Percentiles rank a stretch among this genome's conserved stretches.
phyloP scores from a whole-genome alignment of 2,888 invertebrate species.

The Falcaria lacertinaria region DNA sequence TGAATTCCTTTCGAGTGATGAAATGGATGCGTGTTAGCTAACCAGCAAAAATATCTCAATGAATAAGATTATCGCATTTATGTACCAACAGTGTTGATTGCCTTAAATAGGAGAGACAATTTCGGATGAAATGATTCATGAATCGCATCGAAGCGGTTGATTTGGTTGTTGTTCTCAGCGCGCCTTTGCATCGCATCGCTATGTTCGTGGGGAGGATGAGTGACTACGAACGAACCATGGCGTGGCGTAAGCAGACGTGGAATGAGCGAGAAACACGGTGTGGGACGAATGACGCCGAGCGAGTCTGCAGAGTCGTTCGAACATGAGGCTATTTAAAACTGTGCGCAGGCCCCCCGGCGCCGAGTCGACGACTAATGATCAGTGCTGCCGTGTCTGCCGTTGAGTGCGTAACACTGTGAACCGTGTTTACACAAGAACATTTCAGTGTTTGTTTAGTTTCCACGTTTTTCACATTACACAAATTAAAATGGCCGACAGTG shows the following conservation, averaged over 20 bases:
- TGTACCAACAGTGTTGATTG: conserved; percentile 33
- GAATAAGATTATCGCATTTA: conserved; percentile 41
- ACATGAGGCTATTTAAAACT: conserved; percentile 79
- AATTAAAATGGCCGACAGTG: conserved; percentile 88
- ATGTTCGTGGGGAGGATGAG: conserved; percentile 18
- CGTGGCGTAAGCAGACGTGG: conserved; percentile 45
- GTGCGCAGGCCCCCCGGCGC: conserved; percentile 77
- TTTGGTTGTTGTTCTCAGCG: conserved; percentile 29
- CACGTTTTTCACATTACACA: conserved; percentile 46
- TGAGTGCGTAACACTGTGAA: conserved; percentile 63
- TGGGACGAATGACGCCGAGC: conserved; percentile 67
- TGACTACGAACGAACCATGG: conserved; percentile 18
- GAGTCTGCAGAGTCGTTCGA: conserved; percentile 57
- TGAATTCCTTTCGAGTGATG: background rate
- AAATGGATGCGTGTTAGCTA: conserved; percentile 6
- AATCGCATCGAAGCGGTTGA: conserved; percentile 52
- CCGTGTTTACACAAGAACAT: conserved; percentile 71
- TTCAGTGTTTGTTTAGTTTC: conserved; percentile 77
- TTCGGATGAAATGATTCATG: conserved; percentile 67
- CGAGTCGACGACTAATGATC: conserved; percentile 77
- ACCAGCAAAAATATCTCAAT: conserved; percentile 43
- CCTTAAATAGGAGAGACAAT: conserved; percentile 63
- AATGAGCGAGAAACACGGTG: conserved; percentile 77
- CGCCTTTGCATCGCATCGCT: conserved; percentile 24
- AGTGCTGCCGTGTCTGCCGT: conserved; percentile 72